Base-by-base conservation (phyloP, 1,140 invertebrate genomes). In the Stratiolaelaps scimitus region DNA sequence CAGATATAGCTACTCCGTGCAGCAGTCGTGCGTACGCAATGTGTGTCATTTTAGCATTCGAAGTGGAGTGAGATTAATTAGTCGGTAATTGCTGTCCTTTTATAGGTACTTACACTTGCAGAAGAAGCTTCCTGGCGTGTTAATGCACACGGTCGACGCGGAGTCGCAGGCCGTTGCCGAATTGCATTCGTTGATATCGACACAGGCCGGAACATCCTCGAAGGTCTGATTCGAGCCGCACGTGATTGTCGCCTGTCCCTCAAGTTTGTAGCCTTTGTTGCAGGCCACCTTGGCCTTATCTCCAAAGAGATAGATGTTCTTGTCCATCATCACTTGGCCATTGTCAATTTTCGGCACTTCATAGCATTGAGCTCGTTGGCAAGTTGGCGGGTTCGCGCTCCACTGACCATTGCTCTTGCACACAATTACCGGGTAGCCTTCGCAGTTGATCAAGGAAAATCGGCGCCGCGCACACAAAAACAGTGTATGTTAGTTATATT, bases 371-470 rank as follows among this genome's bases (percentile, higher is more conserved):
- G 87, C 85, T 70, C 89, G 83, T 66, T 87, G 82, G 75, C 93
- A 97, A 5, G 81, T 83, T 17, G 93, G 92, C 17, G 92, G 87
- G 67, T 85, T 82, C 60, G 87, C 87, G 45, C 90, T 93, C 94
- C 94, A 98, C 7, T 89, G 91, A 28, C 93, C 93, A 74, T 95
- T 92, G 71, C 88, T 89, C 85, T 90, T 92, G 75, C 94, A 98
- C 19, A 93, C 81, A 44, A 97, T 83, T 2, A 91, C 89, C 30
- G 89, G 89, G 73, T 60, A 60, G 53, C 53, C 53, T 60, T 19
- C 19, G 28, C 4, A 19, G 34, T 40, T 40, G 34, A 40, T 40
- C 34, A 40, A 40, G 5, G 10, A 40, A 40, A 40, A 40, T n/a
- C n/a, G n/a, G n/a, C n/a, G n/a, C n/a, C n/a, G n/a, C n/a, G 10